Conservation (phyloP, 2,888 invertebrate genomes). For the Amiota minor region DNA sequence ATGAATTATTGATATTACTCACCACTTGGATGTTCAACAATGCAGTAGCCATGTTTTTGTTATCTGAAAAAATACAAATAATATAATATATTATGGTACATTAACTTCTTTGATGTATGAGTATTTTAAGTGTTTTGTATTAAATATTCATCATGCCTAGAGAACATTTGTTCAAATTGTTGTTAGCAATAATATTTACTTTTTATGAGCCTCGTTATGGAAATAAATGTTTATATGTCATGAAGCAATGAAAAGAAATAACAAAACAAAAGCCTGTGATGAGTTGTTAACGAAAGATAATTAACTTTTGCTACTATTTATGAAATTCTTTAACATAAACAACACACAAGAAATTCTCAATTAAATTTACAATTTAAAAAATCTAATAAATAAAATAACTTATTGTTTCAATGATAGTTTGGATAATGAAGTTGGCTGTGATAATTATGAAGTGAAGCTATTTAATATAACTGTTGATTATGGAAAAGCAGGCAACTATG, state of each 20-base stretch:
- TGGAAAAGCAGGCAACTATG: not conserved
- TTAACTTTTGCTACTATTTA: too few species aligned
- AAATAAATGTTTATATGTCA: too few species aligned
- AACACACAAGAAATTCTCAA: too few species aligned
- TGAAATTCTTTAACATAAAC: too few species aligned
- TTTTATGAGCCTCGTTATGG: not conserved
- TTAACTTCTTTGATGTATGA: slow-evolving; percentile 8
- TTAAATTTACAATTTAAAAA: too few species aligned
- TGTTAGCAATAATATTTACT: not conserved
- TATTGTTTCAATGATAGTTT: not conserved
- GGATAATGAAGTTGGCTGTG: slow-evolving; percentile 1
- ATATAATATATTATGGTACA: not conserved
- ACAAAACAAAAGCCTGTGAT: too few species aligned
- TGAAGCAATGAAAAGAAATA: too few species aligned
- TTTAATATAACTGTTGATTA: not conserved
- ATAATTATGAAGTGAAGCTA: not conserved
- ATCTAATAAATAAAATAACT: too few species aligned
- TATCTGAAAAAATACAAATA: not conserved
- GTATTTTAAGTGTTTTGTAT: not conserved
- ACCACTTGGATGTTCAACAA: not conserved
- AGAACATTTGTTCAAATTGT: too few species aligned
- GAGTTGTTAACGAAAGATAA: too few species aligned
- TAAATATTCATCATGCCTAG: too few species aligned
- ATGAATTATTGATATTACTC: too few species aligned
- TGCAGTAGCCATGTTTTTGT: not conserved